These are phyloP conservation scores for Tonatia bakeri DNA, from an alignment of 2,113 vertebrate species.

Conservation along the genomic window DNA sequence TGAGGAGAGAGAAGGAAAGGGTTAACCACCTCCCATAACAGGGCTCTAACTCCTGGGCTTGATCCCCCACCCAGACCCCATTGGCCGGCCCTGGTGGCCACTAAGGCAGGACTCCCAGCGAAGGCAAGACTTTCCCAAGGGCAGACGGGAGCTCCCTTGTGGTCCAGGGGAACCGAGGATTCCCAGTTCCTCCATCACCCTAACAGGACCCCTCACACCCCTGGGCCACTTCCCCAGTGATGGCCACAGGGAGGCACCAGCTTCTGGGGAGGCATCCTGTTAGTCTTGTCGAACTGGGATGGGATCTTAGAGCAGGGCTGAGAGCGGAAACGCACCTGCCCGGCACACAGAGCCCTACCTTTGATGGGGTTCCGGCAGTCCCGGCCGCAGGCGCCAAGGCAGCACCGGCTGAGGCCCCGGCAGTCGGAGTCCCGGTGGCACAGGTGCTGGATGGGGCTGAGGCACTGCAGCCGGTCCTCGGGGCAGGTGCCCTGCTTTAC, in stretches of 20 bases:
- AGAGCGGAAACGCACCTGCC: background rate
- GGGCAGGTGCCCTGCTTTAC: constrained; percentile 61
- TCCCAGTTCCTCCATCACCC: background rate
- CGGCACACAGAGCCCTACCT: background rate
- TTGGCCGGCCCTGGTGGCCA: too few species aligned
- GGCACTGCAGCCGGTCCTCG: background rate
- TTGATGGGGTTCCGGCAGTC: constrained; percentile 54
- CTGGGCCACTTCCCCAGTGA: background rate
- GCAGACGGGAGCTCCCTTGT: background rate
- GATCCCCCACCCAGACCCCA: background rate
- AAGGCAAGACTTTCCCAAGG: background rate
- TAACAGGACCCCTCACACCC: background rate
- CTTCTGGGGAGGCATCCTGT: background rate
- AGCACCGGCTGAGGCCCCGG: background rate
- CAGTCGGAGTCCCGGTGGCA: constrained; percentile 45
- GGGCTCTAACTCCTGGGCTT: background rate
- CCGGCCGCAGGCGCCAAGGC: constrained; percentile 44
- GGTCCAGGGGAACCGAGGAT: background rate
- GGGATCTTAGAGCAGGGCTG: background rate
- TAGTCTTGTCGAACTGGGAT: background rate
- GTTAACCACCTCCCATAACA: background rate
- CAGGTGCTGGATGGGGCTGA: constrained; percentile 46
- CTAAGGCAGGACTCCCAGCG: background rate
- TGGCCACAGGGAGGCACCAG: background rate
- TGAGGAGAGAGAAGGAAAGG: constrained; percentile 33